These are phyloP conservation scores for Apoda limacodes DNA, from an alignment of 2,888 invertebrate genomes.

Conservation along the genomic window DNA sequence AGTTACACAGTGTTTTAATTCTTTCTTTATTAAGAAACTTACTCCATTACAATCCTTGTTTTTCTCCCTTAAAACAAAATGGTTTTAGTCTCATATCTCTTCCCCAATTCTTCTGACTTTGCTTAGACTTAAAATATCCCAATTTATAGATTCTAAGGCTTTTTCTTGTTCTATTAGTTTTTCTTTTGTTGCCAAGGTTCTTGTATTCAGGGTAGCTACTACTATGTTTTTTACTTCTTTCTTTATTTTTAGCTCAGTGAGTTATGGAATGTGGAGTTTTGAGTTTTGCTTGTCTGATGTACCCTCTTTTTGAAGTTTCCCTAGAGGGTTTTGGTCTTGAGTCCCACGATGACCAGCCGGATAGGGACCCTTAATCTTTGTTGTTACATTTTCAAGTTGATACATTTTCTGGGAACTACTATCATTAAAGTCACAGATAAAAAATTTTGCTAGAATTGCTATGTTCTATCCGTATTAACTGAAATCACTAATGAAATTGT, in stretches of 20 bases:
- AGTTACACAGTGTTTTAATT: conserved; percentile 14
- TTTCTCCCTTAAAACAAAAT: conserved; percentile 12
- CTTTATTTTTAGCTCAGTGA: too few relatives aligned
- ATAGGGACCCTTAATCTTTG: conserved; percentile 1
- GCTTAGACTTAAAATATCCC: conserved; percentile 20
- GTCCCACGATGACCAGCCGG: conserved; percentile 5
- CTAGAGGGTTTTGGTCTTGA: conserved; percentile 4
- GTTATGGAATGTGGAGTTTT: too few relatives aligned
- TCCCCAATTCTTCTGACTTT: conserved; percentile 19
- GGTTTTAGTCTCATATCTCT: conserved; percentile 12
- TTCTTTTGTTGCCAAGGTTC: conserved; percentile 11
- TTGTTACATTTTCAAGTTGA: too few relatives aligned
- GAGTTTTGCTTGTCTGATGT: too few relatives aligned
- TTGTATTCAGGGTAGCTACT: conserved; percentile 14
- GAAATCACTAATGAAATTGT: too few relatives aligned
- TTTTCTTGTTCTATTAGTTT: too few relatives aligned
- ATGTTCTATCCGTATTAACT: too few relatives aligned
- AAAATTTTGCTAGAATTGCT: too few relatives aligned
- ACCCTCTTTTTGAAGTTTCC: too few relatives aligned
- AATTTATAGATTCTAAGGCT: conserved; percentile 17
- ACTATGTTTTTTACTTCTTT: too few relatives aligned
- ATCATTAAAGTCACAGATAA: too few relatives aligned
- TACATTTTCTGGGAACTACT: too few relatives aligned
- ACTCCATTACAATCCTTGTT: conserved; percentile 10
- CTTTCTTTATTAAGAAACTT: conserved; percentile 14